Evolutionary conservation across 2,797 vertebrate genomes (phyloP).

Genomic region (Danio jaintianensis): DNA sequence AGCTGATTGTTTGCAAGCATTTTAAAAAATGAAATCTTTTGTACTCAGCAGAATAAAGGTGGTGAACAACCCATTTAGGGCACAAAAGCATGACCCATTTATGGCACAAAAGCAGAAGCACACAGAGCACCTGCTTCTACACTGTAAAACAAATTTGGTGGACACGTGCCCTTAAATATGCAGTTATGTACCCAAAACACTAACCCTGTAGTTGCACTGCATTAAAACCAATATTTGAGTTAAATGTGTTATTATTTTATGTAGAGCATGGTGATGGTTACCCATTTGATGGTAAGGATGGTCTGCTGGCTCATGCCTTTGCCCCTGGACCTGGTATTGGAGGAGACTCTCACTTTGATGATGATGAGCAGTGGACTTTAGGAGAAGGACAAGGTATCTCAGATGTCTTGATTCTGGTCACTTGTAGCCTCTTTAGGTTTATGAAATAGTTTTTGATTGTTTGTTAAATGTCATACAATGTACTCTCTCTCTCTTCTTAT

Average conservation of each 20-base stretch:
- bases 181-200: not conserved
- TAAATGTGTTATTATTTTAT: slow-evolving; percentile 49
- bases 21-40: too few species aligned
- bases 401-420: not conserved
- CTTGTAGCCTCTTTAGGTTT: not conserved
- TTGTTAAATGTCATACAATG: not conserved
- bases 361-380: slow-evolving; percentile 97
- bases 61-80: too few species aligned
- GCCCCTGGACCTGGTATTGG: slow-evolving; percentile 93
- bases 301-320: slow-evolving; percentile 96
- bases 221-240: slow-evolving; percentile 2
- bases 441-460: not conserved
- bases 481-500: not conserved
- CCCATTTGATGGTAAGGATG: slow-evolving; percentile 97
- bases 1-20: too few species aligned
- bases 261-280: slow-evolving; percentile 98
- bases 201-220: not conserved
- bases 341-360: slow-evolving; percentile 98
- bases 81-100: too few species aligned
- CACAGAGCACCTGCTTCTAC: too few species aligned
- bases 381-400: slow-evolving; percentile 95
- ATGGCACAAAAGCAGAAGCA: too few species aligned
- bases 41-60: too few species aligned
- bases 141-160: too few species aligned
- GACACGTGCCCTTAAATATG: too few species aligned